Evolutionary conservation across 2,888 invertebrate species (phyloP), one percentile per base, ranked within the genome.

Genomic region (Drosophila putrida): DNA sequence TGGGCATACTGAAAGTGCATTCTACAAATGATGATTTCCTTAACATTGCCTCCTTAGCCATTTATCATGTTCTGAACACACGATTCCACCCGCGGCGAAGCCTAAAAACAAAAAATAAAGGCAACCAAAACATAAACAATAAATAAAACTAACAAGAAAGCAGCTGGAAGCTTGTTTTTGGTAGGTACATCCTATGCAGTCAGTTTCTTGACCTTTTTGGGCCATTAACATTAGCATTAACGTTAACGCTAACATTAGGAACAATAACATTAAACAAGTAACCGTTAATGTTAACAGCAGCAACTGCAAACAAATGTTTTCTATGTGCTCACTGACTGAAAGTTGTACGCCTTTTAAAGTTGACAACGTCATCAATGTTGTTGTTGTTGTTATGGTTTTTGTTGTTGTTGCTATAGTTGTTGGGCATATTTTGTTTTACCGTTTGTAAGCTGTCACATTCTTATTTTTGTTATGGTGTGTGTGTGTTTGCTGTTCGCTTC

Each of bases 391-490:
- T 49, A 54, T 38, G 13, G 10, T 11, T 46, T 36, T 46, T 64
- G 9, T 44, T 43, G 36, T 20, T 43, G 59, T 8, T 57, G 61
- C 27, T 67, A 49, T 41, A 46, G 62, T 50, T 80, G 69, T 61
- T 54, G 73, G 66, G 35, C 66, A 82, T 53, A 55, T 20, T 20
- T 20, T 38, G n/a, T 77, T 87, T 80, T 87, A 89, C 87, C 89
- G 89, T 89, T 89, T 70, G 88, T 69, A 51, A 70, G 47, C 70
- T 84, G 78, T 84, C 88, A 87, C 74, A 77, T 84, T n/a, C n/a
- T n/a, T n/a, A 1, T 74, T 71, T n/a, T 38, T n/a, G 39, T 46
- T 13, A 8, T 47, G 27, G 27, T 20, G 35, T 28, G 35, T 51
- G 9, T 38, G 31, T 49, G 31, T 35, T 28, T 43, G 36, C 15